These are phyloP conservation scores for Nephila pilipes DNA, from an alignment of 1,140 invertebrate genomes.

Conservation along the genomic window DNA sequence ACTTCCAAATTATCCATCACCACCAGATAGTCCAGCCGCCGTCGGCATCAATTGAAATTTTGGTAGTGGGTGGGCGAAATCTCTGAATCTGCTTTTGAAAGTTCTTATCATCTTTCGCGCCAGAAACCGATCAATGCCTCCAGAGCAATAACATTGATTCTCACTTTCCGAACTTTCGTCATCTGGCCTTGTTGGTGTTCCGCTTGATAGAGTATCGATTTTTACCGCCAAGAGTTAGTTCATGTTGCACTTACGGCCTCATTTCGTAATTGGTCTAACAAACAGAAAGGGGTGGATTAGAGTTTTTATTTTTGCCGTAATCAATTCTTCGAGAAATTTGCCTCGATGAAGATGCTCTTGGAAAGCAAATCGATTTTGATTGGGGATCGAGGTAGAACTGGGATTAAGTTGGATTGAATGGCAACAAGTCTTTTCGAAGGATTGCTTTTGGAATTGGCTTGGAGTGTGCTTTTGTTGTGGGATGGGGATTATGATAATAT, in stretches of 20 bases:
- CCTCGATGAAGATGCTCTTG: not conserved
- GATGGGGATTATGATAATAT: no score
- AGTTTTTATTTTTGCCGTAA: not conserved
- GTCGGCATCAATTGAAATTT: not conserved
- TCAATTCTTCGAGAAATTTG: not conserved
- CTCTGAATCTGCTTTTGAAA: not conserved
- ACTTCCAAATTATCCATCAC: not conserved
- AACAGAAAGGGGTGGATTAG: not conserved
- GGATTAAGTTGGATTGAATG: not conserved
- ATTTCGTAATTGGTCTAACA: constrained; percentile 29
- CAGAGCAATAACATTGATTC: constrained; percentile 55
- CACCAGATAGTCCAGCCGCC: not conserved
- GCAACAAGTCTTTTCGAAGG: not conserved
- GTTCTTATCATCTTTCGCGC: constrained; percentile 1
- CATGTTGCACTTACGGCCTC: no score
- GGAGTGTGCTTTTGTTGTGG: no score
- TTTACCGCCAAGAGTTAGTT: not conserved
- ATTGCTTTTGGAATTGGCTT: not conserved
- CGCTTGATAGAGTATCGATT: constrained; percentile 19
- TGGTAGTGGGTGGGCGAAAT: not conserved
- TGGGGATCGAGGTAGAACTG: not conserved
- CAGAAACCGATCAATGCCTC: not conserved
- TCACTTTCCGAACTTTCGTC: constrained; percentile 22
- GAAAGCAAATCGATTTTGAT: not conserved
- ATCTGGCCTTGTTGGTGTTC: not conserved